Evolutionary conservation across 1,140 invertebrate species (phyloP).

Genomic region (Cherax quadricarinatus): DNA sequence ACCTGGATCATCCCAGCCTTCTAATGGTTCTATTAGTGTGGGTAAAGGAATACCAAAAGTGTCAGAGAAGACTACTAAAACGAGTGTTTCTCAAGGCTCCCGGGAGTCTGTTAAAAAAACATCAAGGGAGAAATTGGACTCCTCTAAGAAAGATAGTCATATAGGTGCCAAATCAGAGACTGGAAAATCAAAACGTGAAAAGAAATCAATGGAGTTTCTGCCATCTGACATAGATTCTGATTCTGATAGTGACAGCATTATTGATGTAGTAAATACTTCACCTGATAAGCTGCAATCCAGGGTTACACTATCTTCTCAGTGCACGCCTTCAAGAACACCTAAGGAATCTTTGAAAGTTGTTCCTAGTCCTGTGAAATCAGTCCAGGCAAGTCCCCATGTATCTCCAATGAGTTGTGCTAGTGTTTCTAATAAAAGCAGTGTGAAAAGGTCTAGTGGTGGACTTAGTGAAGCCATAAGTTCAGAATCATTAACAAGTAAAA

Average conservation of each 20-base stretch:
- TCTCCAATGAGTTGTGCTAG: slow-evolving; percentile 29
- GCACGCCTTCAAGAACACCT: slow-evolving; percentile 47
- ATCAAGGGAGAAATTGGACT: slow-evolving; percentile 40
- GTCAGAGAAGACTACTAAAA: slow-evolving; percentile 43
- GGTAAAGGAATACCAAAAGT: slow-evolving; percentile 21
- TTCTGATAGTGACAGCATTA: slow-evolving; percentile 45
- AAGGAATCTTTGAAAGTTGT: slow-evolving; percentile 16
- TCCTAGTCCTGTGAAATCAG: slow-evolving; percentile 49
- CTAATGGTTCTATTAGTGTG: neutral
- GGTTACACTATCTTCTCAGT: slow-evolving; percentile 28
- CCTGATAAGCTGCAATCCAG: slow-evolving; percentile 34
- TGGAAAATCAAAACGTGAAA: slow-evolving; percentile 18
- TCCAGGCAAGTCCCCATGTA: slow-evolving; percentile 45
- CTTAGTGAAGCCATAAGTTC: slow-evolving; percentile 29
- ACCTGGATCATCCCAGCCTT: slow-evolving; percentile 19
- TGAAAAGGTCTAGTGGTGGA: slow-evolving; percentile 24
- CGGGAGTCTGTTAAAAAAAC: slow-evolving; percentile 33
- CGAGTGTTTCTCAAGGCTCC: neutral
- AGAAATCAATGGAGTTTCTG: neutral
- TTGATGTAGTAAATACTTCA: slow-evolving; percentile 39
- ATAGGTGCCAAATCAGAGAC: slow-evolving; percentile 57
- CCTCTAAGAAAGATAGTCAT: slow-evolving; percentile 39
- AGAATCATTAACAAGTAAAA: slow-evolving; percentile 31
- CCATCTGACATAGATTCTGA: slow-evolving; percentile 12
- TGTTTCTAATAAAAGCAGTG: slow-evolving; percentile 25